These are phyloP conservation scores for Drosophila stalkeri DNA, from an alignment of 2,888 invertebrate genomes.

Conservation along the genomic window DNA sequence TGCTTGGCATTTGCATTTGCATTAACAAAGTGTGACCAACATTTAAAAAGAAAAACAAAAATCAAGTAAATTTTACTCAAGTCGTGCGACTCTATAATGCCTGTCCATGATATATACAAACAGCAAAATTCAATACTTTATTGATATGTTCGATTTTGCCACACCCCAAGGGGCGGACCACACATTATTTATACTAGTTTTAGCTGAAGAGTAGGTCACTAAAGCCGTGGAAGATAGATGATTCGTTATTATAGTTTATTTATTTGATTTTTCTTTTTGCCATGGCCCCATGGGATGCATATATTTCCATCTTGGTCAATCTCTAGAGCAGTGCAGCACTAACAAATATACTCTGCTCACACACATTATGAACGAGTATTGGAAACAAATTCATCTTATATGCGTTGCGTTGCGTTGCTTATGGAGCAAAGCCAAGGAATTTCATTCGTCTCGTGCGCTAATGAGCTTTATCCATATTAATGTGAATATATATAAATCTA, in stretches of 20 bases:
- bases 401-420: constrained; percentile 26
- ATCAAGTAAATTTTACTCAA: not conserved
- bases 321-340: not conserved
- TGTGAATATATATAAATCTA: not conserved
- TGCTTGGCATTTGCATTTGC: constrained; percentile 53
- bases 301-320: not conserved
- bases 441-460: constrained; percentile 40
- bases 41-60: constrained; percentile 21
- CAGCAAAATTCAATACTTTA: not conserved
- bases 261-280: not conserved
- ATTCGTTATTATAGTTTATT: not conserved
- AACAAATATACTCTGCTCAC: not conserved
- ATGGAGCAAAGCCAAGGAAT: constrained; percentile 41
- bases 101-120: not conserved
- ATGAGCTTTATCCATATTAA: constrained; percentile 42
- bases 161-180: not conserved
- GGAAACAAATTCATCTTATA: constrained; percentile 7
- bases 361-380: not conserved
- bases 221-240: not conserved
- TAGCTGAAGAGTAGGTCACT: not conserved
- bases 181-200: not conserved
- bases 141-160: not conserved
- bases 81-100: not conserved
- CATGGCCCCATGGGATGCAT: not conserved
- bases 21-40: constrained; percentile 43